A percentile compares a stretch with the other conserved stretches of the same genome.
Conservation (phyloP, 2,113 vertebrate species). For the Python bivittatus region DNA sequence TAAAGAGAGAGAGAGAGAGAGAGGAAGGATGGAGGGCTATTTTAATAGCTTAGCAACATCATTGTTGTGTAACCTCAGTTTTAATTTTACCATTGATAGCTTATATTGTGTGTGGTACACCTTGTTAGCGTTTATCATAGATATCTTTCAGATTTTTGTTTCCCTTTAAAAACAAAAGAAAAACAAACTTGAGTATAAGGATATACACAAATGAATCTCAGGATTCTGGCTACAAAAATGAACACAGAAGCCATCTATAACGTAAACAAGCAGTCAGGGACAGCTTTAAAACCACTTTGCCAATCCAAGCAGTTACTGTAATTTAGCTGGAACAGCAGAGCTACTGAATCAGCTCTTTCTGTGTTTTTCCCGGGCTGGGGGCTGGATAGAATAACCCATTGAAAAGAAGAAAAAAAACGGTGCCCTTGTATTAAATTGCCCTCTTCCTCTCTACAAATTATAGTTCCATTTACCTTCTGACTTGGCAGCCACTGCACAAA, state of each 20-base stretch:
- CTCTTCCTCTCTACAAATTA: not conserved
- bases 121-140: not conserved
- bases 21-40: slow-evolving; percentile 1
- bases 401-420: not conserved
- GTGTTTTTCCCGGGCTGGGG: not conserved
- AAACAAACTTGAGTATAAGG: fast-evolving
- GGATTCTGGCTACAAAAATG: not conserved
- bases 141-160: slow-evolving; percentile 19
- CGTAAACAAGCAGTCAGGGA: slow-evolving; percentile 23
- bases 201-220: slow-evolving; percentile 10
- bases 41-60: not conserved
- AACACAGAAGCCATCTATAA: slow-evolving; percentile 26
- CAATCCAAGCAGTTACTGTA: slow-evolving; percentile 2
- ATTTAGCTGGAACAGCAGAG: not conserved
- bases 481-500: not conserved
- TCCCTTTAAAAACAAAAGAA: not conserved
- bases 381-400: not conserved
- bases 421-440: not conserved
- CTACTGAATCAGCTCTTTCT: not conserved
- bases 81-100: not conserved
- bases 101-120: not conserved
- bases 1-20: not conserved
- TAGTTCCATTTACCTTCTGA: not conserved
- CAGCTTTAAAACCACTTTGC: not conserved
- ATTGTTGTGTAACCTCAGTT: not conserved